Evolutionary conservation across 2,888 invertebrate species (phyloP), one percentile per base, ranked within the genome.

Genomic region (Tupiocoris notatus): DNA sequence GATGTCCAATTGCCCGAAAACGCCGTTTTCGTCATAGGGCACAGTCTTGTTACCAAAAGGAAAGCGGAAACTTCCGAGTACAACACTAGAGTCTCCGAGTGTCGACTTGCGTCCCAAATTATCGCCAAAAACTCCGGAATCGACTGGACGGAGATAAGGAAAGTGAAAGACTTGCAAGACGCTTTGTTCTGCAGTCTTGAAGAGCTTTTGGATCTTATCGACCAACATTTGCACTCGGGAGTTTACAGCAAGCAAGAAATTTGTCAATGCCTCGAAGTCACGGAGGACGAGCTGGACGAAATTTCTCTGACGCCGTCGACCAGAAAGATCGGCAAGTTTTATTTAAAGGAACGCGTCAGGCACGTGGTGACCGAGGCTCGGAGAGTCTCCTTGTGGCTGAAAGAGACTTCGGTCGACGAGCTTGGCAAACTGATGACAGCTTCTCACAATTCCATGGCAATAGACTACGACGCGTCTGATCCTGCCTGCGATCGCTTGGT

Each of bases 61-160:
- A 99, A 99, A 86, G 98, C 98, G 9, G 94, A 96, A 16, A 93
- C 94, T 0, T 88, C 89, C 56, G 92, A 96, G 84, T 99, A 89
- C 84, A 99, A 99, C 85, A 90, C 91, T 79, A 87, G 99, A 73
- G 99, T 99, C 0, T 92, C 94, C 56, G 98, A 99, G 86, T 98
- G 98, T 82, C 89, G 95, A 73, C 84, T 98, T 22, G 96, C 94
- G n/a, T 91, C 92, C 78, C 89, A 93, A 90, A 85, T 93, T 66
- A 85, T 94, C 78, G 92, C 92, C 7, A 91, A 90, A 81, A 84
- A 84, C 21, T 81, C 82, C 58, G 84, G 70, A n/a, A 7, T 90
- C 78, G 84, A 90, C 81, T 91, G 93, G 92, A 82, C 86, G 81
- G 85, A 86, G 80, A 84, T 91, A 82, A 85, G 88, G 74, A 88